Conservation (phyloP, 2,888 invertebrate species). For the Mongoloraphidia duomilia region DNA sequence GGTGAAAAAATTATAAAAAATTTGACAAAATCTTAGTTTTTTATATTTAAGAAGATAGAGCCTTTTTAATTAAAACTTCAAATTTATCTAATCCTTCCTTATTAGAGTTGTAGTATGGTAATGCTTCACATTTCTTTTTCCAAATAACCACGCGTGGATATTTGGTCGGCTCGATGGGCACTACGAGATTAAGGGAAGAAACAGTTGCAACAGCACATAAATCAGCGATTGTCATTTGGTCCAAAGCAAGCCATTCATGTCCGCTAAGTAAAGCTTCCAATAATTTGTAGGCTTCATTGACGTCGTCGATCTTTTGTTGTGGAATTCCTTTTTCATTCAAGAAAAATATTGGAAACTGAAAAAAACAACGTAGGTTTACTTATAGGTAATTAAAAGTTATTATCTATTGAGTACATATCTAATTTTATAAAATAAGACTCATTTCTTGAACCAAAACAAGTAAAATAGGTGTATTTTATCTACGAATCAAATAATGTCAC, state of each 20-base stretch:
- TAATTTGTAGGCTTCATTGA: slow-evolving; percentile 32
- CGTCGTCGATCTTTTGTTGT: slow-evolving; percentile 25
- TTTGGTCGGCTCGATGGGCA: slow-evolving; percentile 23
- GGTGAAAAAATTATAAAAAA: too few species aligned
- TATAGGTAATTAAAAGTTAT: too few species aligned
- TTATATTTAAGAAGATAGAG: too few species aligned
- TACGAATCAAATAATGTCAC: too few species aligned
- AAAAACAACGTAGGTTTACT: too few species aligned
- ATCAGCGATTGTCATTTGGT: slow-evolving; percentile 38
- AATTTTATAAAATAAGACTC: too few species aligned
- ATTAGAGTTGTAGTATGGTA: slow-evolving; percentile 27
- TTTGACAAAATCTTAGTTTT: too few species aligned
- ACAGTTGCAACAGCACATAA: slow-evolving; percentile 29
- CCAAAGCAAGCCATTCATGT: slow-evolving; percentile 35
- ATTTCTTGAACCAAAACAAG: too few species aligned
- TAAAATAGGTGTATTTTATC: too few species aligned
- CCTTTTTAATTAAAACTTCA: slow-evolving; percentile 20
- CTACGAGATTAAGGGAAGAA: slow-evolving; percentile 21
- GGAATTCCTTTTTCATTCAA: slow-evolving; percentile 24
- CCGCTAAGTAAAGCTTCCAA: slow-evolving; percentile 33
- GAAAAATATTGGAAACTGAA: slow-evolving; percentile 25
- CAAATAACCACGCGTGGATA: slow-evolving; percentile 22
- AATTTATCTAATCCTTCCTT: slow-evolving; percentile 28
- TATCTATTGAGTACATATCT: too few species aligned
- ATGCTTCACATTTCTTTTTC: slow-evolving; percentile 20